Base-by-base conservation (phyloP, 2,888 invertebrate genomes). In the Euplexia lucipara region DNA sequence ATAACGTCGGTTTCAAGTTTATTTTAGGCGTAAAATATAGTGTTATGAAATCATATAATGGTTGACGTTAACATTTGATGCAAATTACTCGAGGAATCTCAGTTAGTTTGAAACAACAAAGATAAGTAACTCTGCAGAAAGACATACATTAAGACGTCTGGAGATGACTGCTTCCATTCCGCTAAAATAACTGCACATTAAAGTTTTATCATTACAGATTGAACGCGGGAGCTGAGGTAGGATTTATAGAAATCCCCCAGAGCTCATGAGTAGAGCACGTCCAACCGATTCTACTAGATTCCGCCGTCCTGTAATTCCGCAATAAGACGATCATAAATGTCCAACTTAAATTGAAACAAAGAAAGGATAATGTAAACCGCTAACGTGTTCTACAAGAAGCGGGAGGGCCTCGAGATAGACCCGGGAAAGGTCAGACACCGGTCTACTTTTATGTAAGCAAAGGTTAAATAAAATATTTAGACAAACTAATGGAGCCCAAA, bases 131-230 rank as follows among this genome's bases (percentile, higher is more conserved):
- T 22, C 39, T 39, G 20, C 35, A 65, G 60, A 61, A 60, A 52
- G 60, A 61, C 60, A 52, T 61, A 69, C 48, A 62, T 47, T 7
- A 47, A 72, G 49, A 49, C 44, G 53, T 61, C 60, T 75, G 22
- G 10, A 71, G 35, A 79, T 58, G 62, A 63, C 65, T 61, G 59
- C 52, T 63, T 54, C 37, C 54, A 58, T 77, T 75, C 34, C 54
- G 32, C 71, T 64, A 47, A 69, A 75, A 77, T 70, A 69, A 78
- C 60, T 75, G 75, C 41, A 71, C 74, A 81, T 82, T 81, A 83
- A 83, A 78, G 75, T 82, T 84, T 80, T 83, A 82, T 79, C 68
- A 82, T 83, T 74, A 82, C 79, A 81, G 79, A 83, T 84, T 80
- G 78, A 77, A 78, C 79, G 64, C 64, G 53, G 61, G 70, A 73